Base-by-base conservation (phyloP, 2,888 invertebrate species). In the Alentia gelatinosa region DNA sequence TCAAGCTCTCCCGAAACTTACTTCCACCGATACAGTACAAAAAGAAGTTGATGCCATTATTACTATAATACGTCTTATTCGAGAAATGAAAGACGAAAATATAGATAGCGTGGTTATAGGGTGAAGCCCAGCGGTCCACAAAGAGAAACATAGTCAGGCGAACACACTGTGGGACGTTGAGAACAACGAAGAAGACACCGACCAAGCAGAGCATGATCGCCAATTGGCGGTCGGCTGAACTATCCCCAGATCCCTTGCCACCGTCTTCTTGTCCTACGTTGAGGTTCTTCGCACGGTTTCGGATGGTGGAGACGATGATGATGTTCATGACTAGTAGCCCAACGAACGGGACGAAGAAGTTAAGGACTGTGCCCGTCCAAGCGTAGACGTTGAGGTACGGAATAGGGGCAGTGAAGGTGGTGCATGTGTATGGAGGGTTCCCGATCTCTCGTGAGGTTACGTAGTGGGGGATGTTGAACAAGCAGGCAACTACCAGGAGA, bases 41-140 rank as follows among this genome's bases (percentile, higher is more conserved):
- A 30, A 83, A 83, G 83, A 83, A 83, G 40, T 83, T 83, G 83
- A 83, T 83, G 33, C 39, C 83, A 83, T 39, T 83, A 23, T 39
- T 83, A 30, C 37, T 83, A 19, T 40, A 83, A 26, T 83, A 83
- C 4, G 40, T 40, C 37, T 83, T 83, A 39, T 37, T 83, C 9
- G 83, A 30, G 37, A 83, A 23, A 39, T 83, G 83, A 39, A 40
- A 83, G 33, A 83, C 37, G 26, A 83, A 40, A 7, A 83, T 83
- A 19, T n/a, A 83, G 15, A 40, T 35, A 19, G 83, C 83, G 26
- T 83, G 40, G 35, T 37, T 83, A 23, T 83, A 37, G 1, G 83
- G 83, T 7, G 39, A 37, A 23, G 39, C 19, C 9, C 40, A 83
- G 15, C 37, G 7, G 30, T 83, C 83, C 1, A 83, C n/a, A 39